These are phyloP conservation scores for Aspidapion aeneum DNA, from an alignment of 2,888 invertebrate genomes.

Conservation along the genomic window DNA sequence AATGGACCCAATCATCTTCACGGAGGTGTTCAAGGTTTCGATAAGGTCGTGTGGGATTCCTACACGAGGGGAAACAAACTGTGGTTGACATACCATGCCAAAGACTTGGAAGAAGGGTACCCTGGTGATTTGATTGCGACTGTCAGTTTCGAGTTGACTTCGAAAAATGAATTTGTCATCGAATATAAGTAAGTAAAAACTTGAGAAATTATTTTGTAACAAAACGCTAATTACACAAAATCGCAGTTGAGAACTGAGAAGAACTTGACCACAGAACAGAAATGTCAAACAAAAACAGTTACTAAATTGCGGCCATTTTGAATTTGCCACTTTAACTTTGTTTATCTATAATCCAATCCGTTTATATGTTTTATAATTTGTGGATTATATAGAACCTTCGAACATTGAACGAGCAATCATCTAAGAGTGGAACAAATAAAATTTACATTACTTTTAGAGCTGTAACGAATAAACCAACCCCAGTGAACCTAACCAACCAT, in stretches of 20 bases:
- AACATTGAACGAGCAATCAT: too few relatives aligned
- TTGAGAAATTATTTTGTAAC: too few relatives aligned
- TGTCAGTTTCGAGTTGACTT: constrained; percentile 66
- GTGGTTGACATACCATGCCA: constrained; percentile 70
- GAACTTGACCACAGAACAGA: too few relatives aligned
- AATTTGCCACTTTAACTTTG: too few relatives aligned
- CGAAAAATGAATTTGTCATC: constrained; percentile 70
- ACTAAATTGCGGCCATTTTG: too few relatives aligned
- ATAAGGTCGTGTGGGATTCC: constrained; percentile 51
- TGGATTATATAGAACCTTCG: too few relatives aligned
- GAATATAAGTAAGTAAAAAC: constrained; percentile 53
- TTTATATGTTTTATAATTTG: too few relatives aligned
- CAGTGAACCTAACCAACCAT: constrained; percentile 84
- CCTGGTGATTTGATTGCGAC: constrained; percentile 77
- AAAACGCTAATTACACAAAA: too few relatives aligned
- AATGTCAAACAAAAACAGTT: too few relatives aligned
- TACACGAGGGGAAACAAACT: constrained; percentile 48
- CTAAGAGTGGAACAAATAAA: too few relatives aligned
- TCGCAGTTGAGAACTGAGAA: too few relatives aligned
- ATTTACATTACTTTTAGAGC: constrained; percentile 45
- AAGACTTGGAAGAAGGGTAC: constrained; percentile 81
- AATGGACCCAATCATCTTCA: constrained; percentile 69
- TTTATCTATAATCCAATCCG: too few relatives aligned
- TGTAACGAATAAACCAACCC: constrained; percentile 71
- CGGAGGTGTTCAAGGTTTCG: constrained; percentile 82